Percentiles rank a stretch among this genome's conserved stretches.
phyloP scores from a whole-genome alignment of 1,140 invertebrate genomes.

The Macrocentrus cingulum region DNA sequence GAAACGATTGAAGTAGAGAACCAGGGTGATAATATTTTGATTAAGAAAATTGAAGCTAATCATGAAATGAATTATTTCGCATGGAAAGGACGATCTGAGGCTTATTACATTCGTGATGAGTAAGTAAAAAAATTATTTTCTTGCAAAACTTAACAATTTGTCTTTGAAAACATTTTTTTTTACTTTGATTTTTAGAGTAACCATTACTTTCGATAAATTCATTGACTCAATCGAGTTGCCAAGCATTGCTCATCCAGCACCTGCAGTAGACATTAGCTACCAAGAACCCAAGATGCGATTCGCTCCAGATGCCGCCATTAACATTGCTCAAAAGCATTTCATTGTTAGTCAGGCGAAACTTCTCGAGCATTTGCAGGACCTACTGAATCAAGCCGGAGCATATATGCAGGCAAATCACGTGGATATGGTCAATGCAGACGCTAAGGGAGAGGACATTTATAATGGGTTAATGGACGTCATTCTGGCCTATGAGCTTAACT shows the following conservation, averaged over 20 bases:
- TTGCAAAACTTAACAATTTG: too few relatives aligned
- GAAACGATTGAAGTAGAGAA: constrained; percentile 42
- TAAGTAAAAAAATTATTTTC: too few relatives aligned
- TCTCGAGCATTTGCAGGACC: constrained; percentile 41
- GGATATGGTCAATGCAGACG: constrained; percentile 41
- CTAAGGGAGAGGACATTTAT: constrained; percentile 45
- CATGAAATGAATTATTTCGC: constrained; percentile 18
- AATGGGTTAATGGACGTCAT: constrained; percentile 45
- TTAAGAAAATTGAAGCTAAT: constrained; percentile 39
- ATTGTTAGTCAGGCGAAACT: constrained; percentile 37
- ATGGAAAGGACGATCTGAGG: too few relatives aligned
- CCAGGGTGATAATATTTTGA: constrained; percentile 34
- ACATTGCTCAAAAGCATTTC: constrained; percentile 46
- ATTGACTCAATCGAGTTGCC: constrained; percentile 22
- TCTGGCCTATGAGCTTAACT: constrained; percentile 40
- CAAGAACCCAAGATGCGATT: constrained; percentile 32
- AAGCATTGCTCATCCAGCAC: constrained; percentile 23
- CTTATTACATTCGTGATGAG: constrained; percentile 43
- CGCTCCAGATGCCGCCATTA: constrained; percentile 31
- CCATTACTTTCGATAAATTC: constrained; percentile 39
- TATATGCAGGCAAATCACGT: constrained; percentile 52
- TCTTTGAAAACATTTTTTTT: neutral
- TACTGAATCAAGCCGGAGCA: constrained; percentile 42
- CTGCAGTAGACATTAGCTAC: constrained; percentile 41
- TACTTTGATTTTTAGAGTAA: constrained; percentile 44